Base-by-base conservation (phyloP, 2,113 vertebrate species). In the Gopherus flavomarginatus region DNA sequence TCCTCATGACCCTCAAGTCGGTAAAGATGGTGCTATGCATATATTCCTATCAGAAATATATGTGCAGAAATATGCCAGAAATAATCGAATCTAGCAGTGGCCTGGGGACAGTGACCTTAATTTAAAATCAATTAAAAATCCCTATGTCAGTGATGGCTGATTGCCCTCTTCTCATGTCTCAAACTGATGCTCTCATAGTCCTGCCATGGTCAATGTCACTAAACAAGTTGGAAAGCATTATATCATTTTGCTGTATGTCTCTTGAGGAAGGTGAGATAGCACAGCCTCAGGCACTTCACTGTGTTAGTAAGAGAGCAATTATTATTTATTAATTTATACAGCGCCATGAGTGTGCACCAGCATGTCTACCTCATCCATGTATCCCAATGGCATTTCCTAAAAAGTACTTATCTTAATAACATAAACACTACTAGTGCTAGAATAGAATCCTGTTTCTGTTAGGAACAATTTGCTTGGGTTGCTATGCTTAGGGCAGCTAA, bases 91-190 rank as follows among this genome's bases (percentile, higher is more conserved):
- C 95, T 95, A 94, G 16, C 77, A 79, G 31, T 92, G 88, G 95
- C 97, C 95, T 50, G 83, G 53, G 90, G 95, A 95, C 83, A 90
- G 59, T 97, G 97, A 97, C 97, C 97, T 98, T 96, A 97, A 97
- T 97, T 97, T 97, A 93, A 97, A 97, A 97, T 97, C 95, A 93
- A 97, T 97, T 93, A 96, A 92, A 94, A 97, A 86, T 54, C 78
- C 83, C 82, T 92, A 86, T 94, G 86, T 94, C 92, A 90, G 21
- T 85, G 94, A 85, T 77, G 92, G 86, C 85, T 90, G 96, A 94
- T 96, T 21, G 7, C 88, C 86, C 84, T 0, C 0, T 94, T 97
- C 86, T 44, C 81, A 49, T 95, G 90, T 94, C 90, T 92, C 50
- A 92, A 89, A 47, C 78, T 49, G 83, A 94, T 92, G 85, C 29